Conservation (phyloP, 2,113 vertebrate genomes). For the Pseudorectes ferrugineus region DNA sequence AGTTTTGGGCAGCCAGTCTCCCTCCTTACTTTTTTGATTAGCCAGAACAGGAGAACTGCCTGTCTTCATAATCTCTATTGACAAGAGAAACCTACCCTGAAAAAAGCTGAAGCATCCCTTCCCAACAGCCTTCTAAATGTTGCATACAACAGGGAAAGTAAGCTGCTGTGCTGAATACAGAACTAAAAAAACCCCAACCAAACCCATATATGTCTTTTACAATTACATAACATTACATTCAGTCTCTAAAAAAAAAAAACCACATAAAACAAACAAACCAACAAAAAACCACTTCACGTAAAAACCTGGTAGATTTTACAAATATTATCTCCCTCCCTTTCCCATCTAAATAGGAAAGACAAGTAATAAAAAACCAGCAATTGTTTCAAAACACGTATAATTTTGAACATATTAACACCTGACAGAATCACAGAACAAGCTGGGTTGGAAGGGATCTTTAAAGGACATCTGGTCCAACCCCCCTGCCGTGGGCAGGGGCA, state of each 20-base stretch:
- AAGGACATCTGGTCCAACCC: neutral
- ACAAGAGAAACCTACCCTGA: neutral
- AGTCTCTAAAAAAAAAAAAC: neutral
- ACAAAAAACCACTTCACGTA: neutral
- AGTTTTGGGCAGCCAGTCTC: neutral
- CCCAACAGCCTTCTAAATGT: neutral
- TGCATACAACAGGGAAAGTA: neutral
- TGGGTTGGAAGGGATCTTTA: neutral
- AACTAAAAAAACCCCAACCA: neutral
- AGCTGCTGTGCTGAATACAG: neutral
- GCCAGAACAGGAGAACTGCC: neutral
- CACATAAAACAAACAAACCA: neutral
- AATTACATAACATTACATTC: neutral
- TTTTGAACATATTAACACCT: neutral
- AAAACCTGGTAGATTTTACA: neutral
- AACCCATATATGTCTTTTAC: neutral
- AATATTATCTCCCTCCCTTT: neutral
- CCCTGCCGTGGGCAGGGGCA: neutral
- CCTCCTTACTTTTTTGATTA: neutral
- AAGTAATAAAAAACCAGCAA: neutral
- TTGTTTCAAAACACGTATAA: neutral
- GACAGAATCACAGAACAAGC: neutral
- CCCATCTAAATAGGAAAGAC: neutral
- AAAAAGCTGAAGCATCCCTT: neutral
- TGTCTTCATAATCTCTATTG: neutral